Evolutionary conservation across 2,888 invertebrate genomes (phyloP), one percentile per base, ranked within the genome.

Genomic region (Drosophila subquinaria): DNA sequence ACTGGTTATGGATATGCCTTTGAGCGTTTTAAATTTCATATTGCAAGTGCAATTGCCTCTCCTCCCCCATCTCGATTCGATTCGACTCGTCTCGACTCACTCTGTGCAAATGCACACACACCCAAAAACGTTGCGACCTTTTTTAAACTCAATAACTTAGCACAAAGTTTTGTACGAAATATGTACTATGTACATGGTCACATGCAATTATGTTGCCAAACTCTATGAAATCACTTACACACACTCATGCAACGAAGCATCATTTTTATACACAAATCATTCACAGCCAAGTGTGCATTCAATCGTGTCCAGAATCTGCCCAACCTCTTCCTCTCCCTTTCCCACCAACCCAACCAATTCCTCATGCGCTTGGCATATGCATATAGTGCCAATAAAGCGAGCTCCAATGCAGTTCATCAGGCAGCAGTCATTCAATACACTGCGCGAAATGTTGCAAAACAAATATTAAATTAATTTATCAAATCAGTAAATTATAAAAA

Each of bases 1-100:
- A 62, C 62, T 67, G 86, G 86, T 88, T 89, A 87, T 88, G 86
- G 86, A 89, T 87, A 87, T 74, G 88, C 86, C 86, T 87, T 82
- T 81, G 86, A 89, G 88, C 90, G 90, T 88, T 88, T 87, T 81
- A 82, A 89, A 88, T 87, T 87, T 89, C 88, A 89, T 87, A 89
- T 87, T 87, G 90, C 86, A 84, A 84, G 85, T 85, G 85, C 89
- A 81, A 66, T 60, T 59, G 64, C 47, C 51, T 47, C 47, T 33
- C 70, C 57, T 52, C 17, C 11, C n/a, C 30, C 40, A 30, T 30
- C 20, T 13, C 17, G 17, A 17, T 17, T 17, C 17, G 17, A 17
- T 17, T n/a, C 40, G 40, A 13, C 15, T 8, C 20, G 13, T 13
- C 17, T 9, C 30, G 15, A 35, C 36, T 35, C 57, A 30, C 20